phyloP scores from a whole-genome alignment of 2,888 invertebrate species.

The Apoda limacodes region DNA sequence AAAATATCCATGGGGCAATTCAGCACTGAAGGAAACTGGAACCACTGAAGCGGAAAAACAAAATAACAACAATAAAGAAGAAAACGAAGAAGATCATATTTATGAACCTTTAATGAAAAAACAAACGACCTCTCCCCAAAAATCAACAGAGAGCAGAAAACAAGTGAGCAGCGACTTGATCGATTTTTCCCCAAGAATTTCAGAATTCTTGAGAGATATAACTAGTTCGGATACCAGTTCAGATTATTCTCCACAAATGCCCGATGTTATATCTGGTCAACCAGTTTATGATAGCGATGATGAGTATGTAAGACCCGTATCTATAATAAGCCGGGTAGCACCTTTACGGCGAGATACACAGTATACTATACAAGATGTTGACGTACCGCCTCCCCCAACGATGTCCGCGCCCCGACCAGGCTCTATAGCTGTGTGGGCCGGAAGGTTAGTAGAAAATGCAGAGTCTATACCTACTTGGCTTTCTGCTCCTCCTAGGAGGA shows the following conservation, averaged over 20 bases:
- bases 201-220: slow-evolving; percentile 33
- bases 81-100: slow-evolving; percentile 28
- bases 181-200: slow-evolving; percentile 43
- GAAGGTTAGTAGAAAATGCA: slow-evolving; percentile 66
- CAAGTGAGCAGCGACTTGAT: slow-evolving; percentile 43
- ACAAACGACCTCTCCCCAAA: slow-evolving; percentile 24
- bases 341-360: slow-evolving; percentile 37
- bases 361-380: slow-evolving; percentile 48
- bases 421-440: slow-evolving; percentile 55
- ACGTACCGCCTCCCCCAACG: slow-evolving; percentile 60
- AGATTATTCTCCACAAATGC: slow-evolving; percentile 33
- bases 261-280: slow-evolving; percentile 17
- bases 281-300: slow-evolving; percentile 40
- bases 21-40: slow-evolving; percentile 19
- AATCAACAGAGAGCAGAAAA: slow-evolving; percentile 21
- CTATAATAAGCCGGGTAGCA: slow-evolving; percentile 49
- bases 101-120: slow-evolving; percentile 38
- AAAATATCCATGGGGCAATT: slow-evolving; percentile 76
- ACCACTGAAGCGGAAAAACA: slow-evolving; percentile 36
- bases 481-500: slow-evolving; percentile 56
- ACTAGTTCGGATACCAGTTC: slow-evolving; percentile 42
- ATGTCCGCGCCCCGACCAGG: slow-evolving; percentile 52
- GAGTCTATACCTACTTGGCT: slow-evolving; percentile 65
- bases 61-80: slow-evolving; percentile 21
- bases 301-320: slow-evolving; percentile 46